Base-by-base conservation (phyloP, 1,140 invertebrate genomes). In the Thaumetopoea pityocampa region DNA sequence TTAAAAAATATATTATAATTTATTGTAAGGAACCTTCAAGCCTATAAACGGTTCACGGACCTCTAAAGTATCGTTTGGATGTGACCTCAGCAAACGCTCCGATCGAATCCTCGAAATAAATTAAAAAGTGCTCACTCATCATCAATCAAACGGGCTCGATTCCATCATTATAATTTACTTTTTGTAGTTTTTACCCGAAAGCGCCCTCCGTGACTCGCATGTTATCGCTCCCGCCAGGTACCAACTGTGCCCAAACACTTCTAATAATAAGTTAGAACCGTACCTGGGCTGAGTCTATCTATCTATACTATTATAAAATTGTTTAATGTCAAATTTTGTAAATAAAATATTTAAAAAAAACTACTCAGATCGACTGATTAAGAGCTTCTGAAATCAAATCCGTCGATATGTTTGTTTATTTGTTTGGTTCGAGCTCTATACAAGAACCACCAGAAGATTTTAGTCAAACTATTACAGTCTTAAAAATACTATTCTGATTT, bases 131-230 rank as follows among this genome's bases (percentile, higher is more conserved):
- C 76, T 71, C 72, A 73, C 72, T 83, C 79, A 83, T 71, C 79
- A 81, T 83, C 79, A 81, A 83, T 83, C 79, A 83, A 83, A 68
- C 67, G 50, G 61, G 64, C 57, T 83, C 76, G 79, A 83, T 77
- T 80, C 76, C 79, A 77, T 81, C 79, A 67, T 78, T 83, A 80
- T 83, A 80, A 83, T 83, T 80, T 83, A 80, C 66, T 83, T 83
- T 83, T 83, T 83, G 74, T 83, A 74, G 68, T 79, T 83, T 82
- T 79, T 70, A 79, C 66, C 66, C 54, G 54, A 83, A 80, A 77
- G 67, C 72, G 57, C 68, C 61, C 61, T 64, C 59, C 67, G 66
- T 83, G 77, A 81, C 76, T 78, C 58, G 77, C 69, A 71, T 64
- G 34, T 80, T 65, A 53, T 6, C 43, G 38, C 55, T 16, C 49